Evolutionary conservation across 1,140 invertebrate genomes (phyloP), one percentile per base, ranked within the genome.

Genomic region (Mycetomoellerius zeteki): DNA sequence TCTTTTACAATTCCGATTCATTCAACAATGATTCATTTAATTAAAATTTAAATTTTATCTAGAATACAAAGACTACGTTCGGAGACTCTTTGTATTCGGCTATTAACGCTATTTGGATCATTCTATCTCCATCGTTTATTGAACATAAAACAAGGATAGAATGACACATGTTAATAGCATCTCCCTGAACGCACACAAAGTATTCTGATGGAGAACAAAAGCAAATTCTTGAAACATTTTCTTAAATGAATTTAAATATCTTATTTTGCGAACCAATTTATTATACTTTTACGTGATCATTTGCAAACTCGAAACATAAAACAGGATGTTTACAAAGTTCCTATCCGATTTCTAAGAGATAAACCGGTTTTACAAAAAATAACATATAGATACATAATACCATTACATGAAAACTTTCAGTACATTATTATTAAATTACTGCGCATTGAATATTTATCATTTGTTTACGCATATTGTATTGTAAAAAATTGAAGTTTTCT

Each of bases 211-310:
- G 8, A 78, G 2, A 65, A 73, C 14, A 62, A 50, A 75, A 75
- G 19, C 10, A 75, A 76, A 1, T 67, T 80, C 37, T 64, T 6
- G 86, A 90, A 90, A 91, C 86, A 90, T 91, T 88, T 91, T 88
- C 89, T 90, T 80, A 14, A 76, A 47, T 73, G 14, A 65, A 64
- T 21, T 60, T n/a, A 73, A 56, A 30, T 82, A 7, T n/a, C 50
- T 62, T n/a, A 72, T 21, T 54, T 84, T 88, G 60, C 56, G 76
- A 64, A 56, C 65, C 86, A 90, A 69, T 86, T 90, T 90, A 90
- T 64, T 64, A 69, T 90, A 87, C 58, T 84, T 90, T 87, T 50
- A 78, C 16, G n/a, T 69, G 33, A 16, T 37, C 8, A 14, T 62
- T 54, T 52, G 21, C 14, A 78, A 86, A 60, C n/a, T 67, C 3